phyloP scores from a whole-genome alignment of 1,140 invertebrate genomes.

The Cherax destructor region DNA sequence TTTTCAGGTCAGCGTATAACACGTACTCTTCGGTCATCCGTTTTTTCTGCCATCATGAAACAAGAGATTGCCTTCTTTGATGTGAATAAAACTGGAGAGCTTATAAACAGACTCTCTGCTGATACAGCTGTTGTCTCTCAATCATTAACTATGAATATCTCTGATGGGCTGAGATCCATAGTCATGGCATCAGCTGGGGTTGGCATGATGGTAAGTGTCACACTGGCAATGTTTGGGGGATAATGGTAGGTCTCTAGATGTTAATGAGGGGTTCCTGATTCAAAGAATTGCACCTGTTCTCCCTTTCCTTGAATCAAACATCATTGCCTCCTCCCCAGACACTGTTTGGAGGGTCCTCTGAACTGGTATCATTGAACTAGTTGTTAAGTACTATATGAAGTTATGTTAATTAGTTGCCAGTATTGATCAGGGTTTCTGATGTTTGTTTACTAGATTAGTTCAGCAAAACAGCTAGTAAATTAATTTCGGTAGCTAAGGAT shows the following conservation, averaged over 20 bases:
- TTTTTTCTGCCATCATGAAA: constrained; percentile 89
- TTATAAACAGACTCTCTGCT: constrained; percentile 92
- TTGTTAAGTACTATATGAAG: too few species aligned
- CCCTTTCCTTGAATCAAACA: too few species aligned
- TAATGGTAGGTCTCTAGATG: neutral
- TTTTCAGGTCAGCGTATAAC: constrained; percentile 88
- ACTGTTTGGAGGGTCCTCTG: too few species aligned
- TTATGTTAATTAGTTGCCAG: too few species aligned
- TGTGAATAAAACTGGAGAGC: constrained; percentile 93
- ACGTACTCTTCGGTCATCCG: constrained; percentile 83
- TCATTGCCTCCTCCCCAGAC: too few species aligned
- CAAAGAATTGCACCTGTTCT: too few species aligned
- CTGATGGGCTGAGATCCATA: constrained; percentile 91
- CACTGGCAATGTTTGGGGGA: neutral
- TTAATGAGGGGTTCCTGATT: too few species aligned
- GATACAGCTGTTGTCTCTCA: constrained; percentile 95
- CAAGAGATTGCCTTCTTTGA: constrained; percentile 98
- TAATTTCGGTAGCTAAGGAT: too few species aligned
- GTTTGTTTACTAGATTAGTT: too few species aligned
- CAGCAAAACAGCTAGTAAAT: too few species aligned
- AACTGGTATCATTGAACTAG: too few species aligned
- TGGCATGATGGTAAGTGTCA: constrained; percentile 90
- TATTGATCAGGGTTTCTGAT: too few species aligned
- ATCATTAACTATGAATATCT: constrained; percentile 94
- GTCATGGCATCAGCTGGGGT: constrained; percentile 90